Conservation (phyloP, 53 echinoderm and acorn worm species). For the Holothuria scabra region DNA sequence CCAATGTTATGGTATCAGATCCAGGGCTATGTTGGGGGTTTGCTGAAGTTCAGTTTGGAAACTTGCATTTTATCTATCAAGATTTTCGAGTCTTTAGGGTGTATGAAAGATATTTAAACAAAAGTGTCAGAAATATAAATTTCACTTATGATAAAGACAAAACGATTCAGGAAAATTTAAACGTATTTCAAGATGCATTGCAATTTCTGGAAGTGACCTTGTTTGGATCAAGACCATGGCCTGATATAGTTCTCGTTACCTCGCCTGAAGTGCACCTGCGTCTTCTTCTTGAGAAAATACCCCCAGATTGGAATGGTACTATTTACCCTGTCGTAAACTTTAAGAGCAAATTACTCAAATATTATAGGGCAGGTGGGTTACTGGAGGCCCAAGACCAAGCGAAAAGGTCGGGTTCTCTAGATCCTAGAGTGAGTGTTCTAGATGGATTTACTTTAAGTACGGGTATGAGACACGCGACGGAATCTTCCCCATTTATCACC, state of each 20-base stretch:
- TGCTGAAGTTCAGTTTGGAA: background rate
- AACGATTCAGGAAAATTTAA: background rate
- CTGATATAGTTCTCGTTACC: background rate
- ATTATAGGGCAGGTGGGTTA: background rate
- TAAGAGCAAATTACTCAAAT: background rate
- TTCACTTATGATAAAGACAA: conserved; percentile 2
- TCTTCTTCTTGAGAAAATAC: background rate
- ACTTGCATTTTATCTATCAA: conserved; percentile 11
- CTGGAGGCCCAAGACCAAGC: background rate
- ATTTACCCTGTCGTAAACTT: conserved; percentile 10
- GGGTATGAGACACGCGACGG: conserved; percentile 20
- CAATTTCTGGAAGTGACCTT: no score
- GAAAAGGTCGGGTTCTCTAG: background rate
- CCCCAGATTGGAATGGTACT: conserved; percentile 2
- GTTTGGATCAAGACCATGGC: background rate
- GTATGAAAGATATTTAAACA: background rate
- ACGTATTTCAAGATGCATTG: background rate
- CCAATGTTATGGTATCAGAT: background rate
- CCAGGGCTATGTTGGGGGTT: conserved; percentile 18
- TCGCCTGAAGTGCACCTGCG: background rate
- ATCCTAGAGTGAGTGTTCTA: background rate
- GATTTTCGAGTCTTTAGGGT: conserved; percentile 10
- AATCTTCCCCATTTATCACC: background rate
- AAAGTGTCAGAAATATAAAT: no score
- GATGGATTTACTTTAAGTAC: conserved; percentile 1